Percentiles rank a stretch among this genome's conserved stretches.
These are phyloP conservation scores for Adelges cooleyi DNA, from an alignment of 1,140 invertebrate genomes.

Conservation along the genomic window DNA sequence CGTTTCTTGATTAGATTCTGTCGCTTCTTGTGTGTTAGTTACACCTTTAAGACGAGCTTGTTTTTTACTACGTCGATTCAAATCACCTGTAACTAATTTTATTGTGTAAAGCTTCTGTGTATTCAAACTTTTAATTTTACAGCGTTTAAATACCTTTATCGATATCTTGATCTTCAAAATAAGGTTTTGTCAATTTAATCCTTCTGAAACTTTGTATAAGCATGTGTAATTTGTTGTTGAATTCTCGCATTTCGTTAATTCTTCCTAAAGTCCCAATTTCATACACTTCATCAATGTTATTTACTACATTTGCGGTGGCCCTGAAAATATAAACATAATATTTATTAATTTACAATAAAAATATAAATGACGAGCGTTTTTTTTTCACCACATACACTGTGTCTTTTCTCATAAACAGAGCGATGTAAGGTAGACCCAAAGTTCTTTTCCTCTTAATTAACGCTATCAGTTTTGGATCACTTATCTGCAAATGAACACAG, in stretches of 20 bases:
- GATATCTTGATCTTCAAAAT: conserved; percentile 53
- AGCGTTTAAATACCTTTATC: conserved; percentile 33
- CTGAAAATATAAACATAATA: conserved; percentile 16
- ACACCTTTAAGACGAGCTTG: neutral
- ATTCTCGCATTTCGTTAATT: conserved; percentile 93
- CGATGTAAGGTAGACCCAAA: conserved; percentile 93
- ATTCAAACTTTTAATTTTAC: too few relatives aligned
- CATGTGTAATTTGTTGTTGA: conserved; percentile 82
- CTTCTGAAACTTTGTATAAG: conserved; percentile 89
- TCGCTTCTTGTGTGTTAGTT: neutral
- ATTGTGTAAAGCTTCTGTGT: too few relatives aligned
- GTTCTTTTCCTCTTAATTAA: conserved; percentile 89
- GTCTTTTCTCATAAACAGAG: conserved; percentile 90
- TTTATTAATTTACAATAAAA: neutral
- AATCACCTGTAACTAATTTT: neutral
- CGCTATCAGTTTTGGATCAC: too few relatives aligned
- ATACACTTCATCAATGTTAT: too few relatives aligned
- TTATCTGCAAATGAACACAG: conserved; percentile 54
- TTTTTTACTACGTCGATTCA: conserved; percentile 5
- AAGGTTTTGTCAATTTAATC: conserved; percentile 65
- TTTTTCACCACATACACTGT: too few relatives aligned
- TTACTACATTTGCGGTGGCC: conserved; percentile 46
- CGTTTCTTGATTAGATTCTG: neutral
- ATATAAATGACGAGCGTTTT: conserved; percentile 39
- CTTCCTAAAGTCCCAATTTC: conserved; percentile 92